A percentile compares a stretch with the other conserved stretches of the same genome.
Conservation (phyloP, 2,888 invertebrate species). For the Autographa gamma region DNA sequence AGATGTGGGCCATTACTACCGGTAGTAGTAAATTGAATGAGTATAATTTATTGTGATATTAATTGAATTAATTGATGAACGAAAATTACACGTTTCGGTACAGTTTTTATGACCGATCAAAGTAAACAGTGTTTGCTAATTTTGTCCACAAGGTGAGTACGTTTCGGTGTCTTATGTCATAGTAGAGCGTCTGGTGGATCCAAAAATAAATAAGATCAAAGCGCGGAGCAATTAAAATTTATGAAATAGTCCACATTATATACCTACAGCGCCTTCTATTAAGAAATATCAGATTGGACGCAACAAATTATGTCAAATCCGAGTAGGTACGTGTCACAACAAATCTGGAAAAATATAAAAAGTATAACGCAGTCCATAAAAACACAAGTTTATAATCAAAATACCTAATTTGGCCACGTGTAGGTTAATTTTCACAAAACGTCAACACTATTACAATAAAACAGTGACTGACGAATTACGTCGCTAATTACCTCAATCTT, state of each 20-base stretch:
- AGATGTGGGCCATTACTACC: constrained; percentile 7
- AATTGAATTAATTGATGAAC: background rate
- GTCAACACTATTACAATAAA: too few relatives aligned
- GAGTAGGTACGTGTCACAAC: too few relatives aligned
- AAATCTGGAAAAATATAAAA: too few relatives aligned
- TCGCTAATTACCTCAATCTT: constrained; percentile 16
- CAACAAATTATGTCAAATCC: too few relatives aligned
- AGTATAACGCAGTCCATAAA: too few relatives aligned
- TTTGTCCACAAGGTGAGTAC: constrained; percentile 5
- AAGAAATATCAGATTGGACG: too few relatives aligned
- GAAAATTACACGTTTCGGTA: background rate
- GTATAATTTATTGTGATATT: background rate
- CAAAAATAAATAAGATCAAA: constrained; percentile 3
- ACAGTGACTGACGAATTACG: background rate
- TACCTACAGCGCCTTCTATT: background rate
- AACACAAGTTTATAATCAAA: too few relatives aligned
- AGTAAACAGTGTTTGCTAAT: constrained; percentile 5
- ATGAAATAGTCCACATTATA: background rate
- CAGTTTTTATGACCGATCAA: background rate
- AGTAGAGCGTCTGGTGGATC: background rate
- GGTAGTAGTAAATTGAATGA: background rate
- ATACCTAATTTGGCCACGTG: too few relatives aligned
- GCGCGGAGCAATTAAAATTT: background rate
- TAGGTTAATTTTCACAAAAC: too few relatives aligned
- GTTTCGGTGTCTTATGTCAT: constrained; percentile 1